These are phyloP conservation scores for Shinisaurus crocodilurus DNA, from an alignment of 2,113 vertebrate species.

Conservation along the genomic window DNA sequence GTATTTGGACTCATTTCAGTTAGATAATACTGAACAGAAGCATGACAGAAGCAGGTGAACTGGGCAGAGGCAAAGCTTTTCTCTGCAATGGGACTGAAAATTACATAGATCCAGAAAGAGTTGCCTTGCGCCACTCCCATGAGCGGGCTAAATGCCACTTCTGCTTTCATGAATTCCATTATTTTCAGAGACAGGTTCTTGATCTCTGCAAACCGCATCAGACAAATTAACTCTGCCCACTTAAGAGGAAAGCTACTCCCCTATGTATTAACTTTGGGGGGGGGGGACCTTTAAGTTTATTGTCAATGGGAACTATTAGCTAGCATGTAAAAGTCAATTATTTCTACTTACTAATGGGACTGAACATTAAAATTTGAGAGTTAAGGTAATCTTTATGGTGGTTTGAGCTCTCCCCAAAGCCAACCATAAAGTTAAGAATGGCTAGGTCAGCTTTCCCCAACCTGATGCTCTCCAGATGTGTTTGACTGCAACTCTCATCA, in stretches of 20 bases:
- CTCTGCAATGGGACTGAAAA: background rate
- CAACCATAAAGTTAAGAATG: background rate
- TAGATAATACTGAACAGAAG: background rate
- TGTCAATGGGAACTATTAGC: background rate
- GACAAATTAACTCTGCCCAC: background rate
- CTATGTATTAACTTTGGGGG: background rate
- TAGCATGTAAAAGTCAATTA: background rate
- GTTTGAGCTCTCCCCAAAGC: background rate
- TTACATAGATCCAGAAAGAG: background rate
- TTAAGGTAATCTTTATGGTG: background rate
- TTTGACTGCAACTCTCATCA: no score
- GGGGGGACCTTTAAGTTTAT: no score
- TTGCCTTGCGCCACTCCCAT: background rate
- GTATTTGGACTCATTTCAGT: slow-evolving; percentile 6
- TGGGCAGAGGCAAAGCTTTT: background rate
- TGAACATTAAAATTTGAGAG: background rate
- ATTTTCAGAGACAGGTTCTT: background rate
- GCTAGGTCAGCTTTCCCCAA: background rate
- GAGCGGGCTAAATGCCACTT: background rate
- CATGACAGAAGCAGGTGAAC: background rate
- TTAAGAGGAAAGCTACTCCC: background rate
- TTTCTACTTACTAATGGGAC: background rate
- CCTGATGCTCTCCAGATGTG: no score
- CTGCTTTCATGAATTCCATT: background rate
- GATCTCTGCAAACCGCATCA: background rate